A percentile compares a stretch with the other conserved stretches of the same genome.
phyloP scores from a whole-genome alignment of 2,113 vertebrate species.

The Salvator merianae region DNA sequence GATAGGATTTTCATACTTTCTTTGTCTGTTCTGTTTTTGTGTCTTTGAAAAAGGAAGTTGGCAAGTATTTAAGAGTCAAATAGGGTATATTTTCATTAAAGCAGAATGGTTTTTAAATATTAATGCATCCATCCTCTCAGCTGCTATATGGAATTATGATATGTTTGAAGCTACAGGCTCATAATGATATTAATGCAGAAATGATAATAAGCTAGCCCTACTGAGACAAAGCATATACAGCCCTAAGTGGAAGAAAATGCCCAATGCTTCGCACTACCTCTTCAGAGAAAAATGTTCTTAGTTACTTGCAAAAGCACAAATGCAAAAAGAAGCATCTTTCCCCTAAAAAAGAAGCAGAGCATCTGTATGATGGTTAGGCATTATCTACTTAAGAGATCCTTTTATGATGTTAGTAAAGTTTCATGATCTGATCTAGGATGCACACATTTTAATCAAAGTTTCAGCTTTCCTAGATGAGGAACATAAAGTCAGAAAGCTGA shows the following conservation, averaged over 20 bases:
- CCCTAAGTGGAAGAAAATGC: not conserved
- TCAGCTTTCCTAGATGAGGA: not conserved
- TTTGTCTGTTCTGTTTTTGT: not conserved
- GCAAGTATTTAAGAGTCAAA: conserved; percentile 25
- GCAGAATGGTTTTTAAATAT: conserved; percentile 34
- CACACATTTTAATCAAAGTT: not conserved
- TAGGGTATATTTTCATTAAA: conserved; percentile 23
- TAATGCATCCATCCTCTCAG: conserved; percentile 9
- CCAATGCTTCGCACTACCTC: not conserved
- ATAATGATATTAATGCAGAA: conserved; percentile 18
- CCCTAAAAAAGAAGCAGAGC: rapidly evolving
- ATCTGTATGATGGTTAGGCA: not conserved
- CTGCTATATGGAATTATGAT: conserved; percentile 22
- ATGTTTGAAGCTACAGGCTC: conserved; percentile 8
- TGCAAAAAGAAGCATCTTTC: not conserved
- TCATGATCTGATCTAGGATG: not conserved
- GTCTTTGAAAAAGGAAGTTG: conserved; percentile 26
- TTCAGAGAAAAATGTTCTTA: not conserved
- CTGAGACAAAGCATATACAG: not conserved
- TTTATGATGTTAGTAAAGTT: not conserved
- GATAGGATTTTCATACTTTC: conserved; percentile 2
- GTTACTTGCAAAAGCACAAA: not conserved
- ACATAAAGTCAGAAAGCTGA: not conserved
- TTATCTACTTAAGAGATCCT: not conserved
- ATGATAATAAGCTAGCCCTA: not conserved